Evolutionary conservation across 1,140 invertebrate species (phyloP).

Genomic region (Solenopsis fugax): DNA sequence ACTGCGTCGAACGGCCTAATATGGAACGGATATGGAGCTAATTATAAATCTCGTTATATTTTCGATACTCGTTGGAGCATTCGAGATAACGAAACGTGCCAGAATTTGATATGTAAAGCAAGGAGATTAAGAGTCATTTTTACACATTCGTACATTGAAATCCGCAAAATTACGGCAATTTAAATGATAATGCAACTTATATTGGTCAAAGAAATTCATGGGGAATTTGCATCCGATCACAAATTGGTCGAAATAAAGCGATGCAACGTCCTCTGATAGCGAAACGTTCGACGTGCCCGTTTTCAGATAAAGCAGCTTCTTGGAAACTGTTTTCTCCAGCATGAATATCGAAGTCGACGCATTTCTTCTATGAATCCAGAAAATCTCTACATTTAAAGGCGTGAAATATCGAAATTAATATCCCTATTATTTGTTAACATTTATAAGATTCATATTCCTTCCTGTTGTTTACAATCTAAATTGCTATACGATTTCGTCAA

Average conservation of each 20-base stretch:
- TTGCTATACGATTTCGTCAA: neutral
- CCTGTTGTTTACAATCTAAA: neutral
- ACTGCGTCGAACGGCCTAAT: neutral
- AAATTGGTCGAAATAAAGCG: neutral
- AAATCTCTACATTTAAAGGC: neutral
- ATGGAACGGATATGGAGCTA: neutral
- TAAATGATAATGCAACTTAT: neutral
- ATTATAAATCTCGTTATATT: conserved; percentile 16
- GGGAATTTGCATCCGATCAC: neutral
- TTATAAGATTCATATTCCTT: neutral
- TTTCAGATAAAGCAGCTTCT: neutral
- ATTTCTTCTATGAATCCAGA: neutral
- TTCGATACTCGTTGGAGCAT: neutral
- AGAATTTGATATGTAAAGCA: neutral
- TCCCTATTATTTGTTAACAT: neutral
- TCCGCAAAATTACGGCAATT: neutral
- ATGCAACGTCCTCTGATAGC: neutral
- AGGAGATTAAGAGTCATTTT: neutral
- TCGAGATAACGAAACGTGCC: conserved; percentile 8
- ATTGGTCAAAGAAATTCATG: neutral
- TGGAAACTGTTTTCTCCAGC: neutral
- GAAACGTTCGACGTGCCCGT: neutral
- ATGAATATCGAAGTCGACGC: neutral
- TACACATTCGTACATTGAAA: neutral
- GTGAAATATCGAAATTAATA: neutral